A percentile compares a stretch with the other conserved stretches of the same genome.
Evolutionary conservation across 2,888 invertebrate genomes (phyloP).

Genomic region (Acleris sparsana): DNA sequence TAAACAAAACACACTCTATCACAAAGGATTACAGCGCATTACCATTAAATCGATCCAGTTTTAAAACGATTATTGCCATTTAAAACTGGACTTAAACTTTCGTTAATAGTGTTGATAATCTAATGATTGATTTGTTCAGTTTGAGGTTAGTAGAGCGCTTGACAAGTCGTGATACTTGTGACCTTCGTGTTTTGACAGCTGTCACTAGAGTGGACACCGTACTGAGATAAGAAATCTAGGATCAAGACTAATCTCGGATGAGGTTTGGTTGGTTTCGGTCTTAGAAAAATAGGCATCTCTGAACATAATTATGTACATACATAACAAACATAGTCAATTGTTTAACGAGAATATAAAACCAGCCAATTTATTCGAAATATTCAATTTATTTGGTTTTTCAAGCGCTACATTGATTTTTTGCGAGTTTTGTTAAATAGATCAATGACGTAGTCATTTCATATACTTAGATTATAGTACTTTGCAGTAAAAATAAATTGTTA

Average conservation of each 20-base stretch:
- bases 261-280: background rate
- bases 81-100: background rate
- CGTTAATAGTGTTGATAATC: background rate
- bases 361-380: too few species aligned
- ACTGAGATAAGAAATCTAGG: background rate
- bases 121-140: background rate
- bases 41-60: slow-evolving; percentile 1
- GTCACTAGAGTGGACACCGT: slow-evolving; percentile 15
- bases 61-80: background rate
- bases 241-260: slow-evolving; percentile 3
- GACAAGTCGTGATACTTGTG: slow-evolving; percentile 41
- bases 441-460: too few species aligned
- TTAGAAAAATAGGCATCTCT: too few species aligned
- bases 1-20: slow-evolving; percentile 3
- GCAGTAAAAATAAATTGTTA: too few species aligned
- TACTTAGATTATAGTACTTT: too few species aligned
- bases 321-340: too few species aligned
- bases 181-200: slow-evolving; percentile 38
- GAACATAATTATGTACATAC: too few species aligned
- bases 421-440: too few species aligned
- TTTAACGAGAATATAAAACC: too few species aligned
- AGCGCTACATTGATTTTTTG: too few species aligned
- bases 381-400: too few species aligned
- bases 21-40: background rate
- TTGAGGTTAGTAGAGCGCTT: slow-evolving; percentile 6